phyloP scores from a whole-genome alignment of 2,888 invertebrate species.

The Tachina fera region DNA sequence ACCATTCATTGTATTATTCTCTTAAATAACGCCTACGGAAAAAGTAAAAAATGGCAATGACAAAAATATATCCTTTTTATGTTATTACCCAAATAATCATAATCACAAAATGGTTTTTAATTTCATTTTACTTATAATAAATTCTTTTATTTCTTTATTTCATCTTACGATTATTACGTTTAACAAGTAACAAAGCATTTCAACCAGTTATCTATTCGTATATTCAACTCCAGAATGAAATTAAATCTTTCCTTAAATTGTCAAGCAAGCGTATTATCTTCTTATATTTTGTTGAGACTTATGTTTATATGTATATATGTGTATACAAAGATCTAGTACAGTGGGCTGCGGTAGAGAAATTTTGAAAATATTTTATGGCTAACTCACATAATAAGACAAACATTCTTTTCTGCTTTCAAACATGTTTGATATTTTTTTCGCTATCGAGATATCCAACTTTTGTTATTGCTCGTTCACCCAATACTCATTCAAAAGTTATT shows the following conservation, averaged over 20 bases:
- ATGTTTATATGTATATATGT: no score
- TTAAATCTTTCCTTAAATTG: conserved; percentile 56
- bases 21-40: conserved; percentile 29
- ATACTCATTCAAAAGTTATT: no score
- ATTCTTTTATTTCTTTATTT: neutral
- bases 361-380: no score
- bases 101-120: conserved; percentile 46
- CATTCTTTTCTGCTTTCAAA: no score
- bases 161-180: conserved; percentile 42
- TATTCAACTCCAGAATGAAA: conserved; percentile 45
- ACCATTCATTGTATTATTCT: neutral
- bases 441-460: no score
- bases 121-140: conserved; percentile 2
- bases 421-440: no score
- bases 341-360: neutral
- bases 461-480: no score
- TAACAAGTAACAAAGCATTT: conserved; percentile 44
- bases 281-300: neutral
- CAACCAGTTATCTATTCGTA: conserved; percentile 52
- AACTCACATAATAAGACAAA: no score
- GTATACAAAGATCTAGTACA: conserved; percentile 6
- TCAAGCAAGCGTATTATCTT: conserved; percentile 50
- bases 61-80: conserved; percentile 24
- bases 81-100: conserved; percentile 38
- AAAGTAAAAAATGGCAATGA: neutral